Conservation (phyloP, 2,113 vertebrate genomes). For the Sinocyclocheilus maitianheensis region DNA sequence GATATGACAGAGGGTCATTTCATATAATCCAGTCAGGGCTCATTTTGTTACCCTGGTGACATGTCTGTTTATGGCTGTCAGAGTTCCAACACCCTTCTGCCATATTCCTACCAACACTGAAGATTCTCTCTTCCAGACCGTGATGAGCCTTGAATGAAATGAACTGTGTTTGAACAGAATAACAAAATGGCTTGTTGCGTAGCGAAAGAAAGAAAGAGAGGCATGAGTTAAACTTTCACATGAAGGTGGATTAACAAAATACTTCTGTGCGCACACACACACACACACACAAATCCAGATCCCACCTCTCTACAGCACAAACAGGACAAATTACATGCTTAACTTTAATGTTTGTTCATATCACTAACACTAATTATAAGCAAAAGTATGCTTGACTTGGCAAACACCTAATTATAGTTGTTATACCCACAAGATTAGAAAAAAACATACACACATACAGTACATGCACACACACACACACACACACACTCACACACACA, state of each 20-base stretch:
- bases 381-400: slow-evolving; percentile 6
- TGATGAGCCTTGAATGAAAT: slow-evolving; percentile 21
- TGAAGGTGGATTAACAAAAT: slow-evolving; percentile 10
- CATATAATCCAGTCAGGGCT: background rate
- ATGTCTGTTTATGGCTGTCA: slow-evolving; percentile 20
- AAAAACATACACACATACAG: background rate
- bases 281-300: no score
- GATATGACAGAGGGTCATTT: slow-evolving; percentile 34
- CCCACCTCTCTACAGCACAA: background rate
- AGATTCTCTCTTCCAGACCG: slow-evolving; percentile 2
- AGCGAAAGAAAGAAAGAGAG: background rate
- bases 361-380: background rate
- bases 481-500: background rate
- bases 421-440: background rate
- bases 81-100: slow-evolving; percentile 15
- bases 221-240: background rate
- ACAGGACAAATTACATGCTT: no score
- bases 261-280: background rate
- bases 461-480: background rate
- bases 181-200: background rate
- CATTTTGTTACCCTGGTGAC: slow-evolving; percentile 6
- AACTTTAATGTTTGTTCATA: slow-evolving; percentile 1
- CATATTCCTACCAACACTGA: slow-evolving; percentile 26
- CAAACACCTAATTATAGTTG: slow-evolving; percentile 5
- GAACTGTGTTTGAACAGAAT: slow-evolving; percentile 20